Conservation (phyloP, 2,797 vertebrate genomes). For the Paramormyrops hopkinsi region DNA sequence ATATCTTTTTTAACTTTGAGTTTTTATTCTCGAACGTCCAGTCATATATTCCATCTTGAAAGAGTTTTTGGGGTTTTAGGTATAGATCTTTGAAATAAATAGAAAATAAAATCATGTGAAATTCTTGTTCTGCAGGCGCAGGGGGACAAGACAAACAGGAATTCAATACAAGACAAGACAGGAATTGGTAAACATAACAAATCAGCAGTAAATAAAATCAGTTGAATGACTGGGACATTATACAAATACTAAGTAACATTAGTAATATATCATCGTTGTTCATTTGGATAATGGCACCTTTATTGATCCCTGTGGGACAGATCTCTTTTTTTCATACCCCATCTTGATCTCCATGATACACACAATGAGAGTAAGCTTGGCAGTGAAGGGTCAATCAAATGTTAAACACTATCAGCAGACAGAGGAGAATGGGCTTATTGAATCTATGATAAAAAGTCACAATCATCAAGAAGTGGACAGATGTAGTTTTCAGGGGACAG, state of each 20-base stretch:
- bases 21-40: neutral
- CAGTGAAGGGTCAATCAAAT: neutral
- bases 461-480: neutral
- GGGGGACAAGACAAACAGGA: neutral
- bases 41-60: neutral
- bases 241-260: neutral
- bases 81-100: constrained; percentile 6
- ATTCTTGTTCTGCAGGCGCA: neutral
- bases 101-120: neutral
- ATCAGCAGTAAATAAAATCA: neutral
- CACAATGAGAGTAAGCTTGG: neutral
- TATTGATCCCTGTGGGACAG: neutral
- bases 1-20: neutral
- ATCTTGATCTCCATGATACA: neutral
- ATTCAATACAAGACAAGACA: neutral
- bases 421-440: neutral
- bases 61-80: neutral
- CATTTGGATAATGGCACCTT: neutral
- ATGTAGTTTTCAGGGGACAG: neutral
- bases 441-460: neutral
- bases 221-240: neutral
- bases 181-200: neutral
- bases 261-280: neutral
- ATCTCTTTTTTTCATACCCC: neutral
- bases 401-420: neutral